Percentiles rank a stretch among this genome's conserved stretches.
Conservation (phyloP, 2,113 vertebrate genomes). For the Hippocampus comes region DNA sequence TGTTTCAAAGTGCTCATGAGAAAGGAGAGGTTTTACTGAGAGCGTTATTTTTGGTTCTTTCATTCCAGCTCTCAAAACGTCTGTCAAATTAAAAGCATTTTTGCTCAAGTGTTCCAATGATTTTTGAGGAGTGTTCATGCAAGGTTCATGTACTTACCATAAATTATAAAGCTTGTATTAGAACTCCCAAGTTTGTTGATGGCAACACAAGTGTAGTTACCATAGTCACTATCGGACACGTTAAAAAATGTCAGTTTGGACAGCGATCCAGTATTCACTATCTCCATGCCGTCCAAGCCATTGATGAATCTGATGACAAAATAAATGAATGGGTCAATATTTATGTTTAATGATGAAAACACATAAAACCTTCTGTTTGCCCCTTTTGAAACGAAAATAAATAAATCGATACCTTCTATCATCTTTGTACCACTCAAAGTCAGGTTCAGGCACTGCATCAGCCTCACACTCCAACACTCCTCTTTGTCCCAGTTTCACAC, state of each 20-base stretch:
- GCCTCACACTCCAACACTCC: slow-evolving; percentile 90
- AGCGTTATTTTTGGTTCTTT: too few relatives aligned
- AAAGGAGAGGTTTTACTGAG: too few relatives aligned
- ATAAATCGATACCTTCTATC: slow-evolving; percentile 79
- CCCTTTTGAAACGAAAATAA: neutral
- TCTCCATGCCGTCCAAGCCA: slow-evolving; percentile 85
- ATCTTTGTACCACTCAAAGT: slow-evolving; percentile 96
- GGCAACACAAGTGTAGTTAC: slow-evolving; percentile 95
- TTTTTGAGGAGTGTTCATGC: neutral
- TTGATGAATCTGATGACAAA: slow-evolving; percentile 77
- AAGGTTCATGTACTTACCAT: slow-evolving; percentile 75
- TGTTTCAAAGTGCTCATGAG: too few relatives aligned
- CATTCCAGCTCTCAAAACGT: too few relatives aligned
- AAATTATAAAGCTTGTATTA: slow-evolving; percentile 89
- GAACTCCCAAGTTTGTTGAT: slow-evolving; percentile 89
- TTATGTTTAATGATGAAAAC: neutral
- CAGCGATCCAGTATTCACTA: slow-evolving; percentile 81
- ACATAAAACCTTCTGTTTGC: neutral
- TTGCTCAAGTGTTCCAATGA: neutral
- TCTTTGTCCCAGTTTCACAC: slow-evolving; percentile 85
- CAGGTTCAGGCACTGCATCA: slow-evolving; percentile 84
- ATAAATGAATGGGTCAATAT: neutral
- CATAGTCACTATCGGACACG: slow-evolving; percentile 89
- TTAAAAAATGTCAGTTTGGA: slow-evolving; percentile 94
- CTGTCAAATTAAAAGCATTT: too few relatives aligned